Evolutionary conservation across 1,140 invertebrate genomes (phyloP), one percentile per base, ranked within the genome.

Genomic region (Eciton burchellii): DNA sequence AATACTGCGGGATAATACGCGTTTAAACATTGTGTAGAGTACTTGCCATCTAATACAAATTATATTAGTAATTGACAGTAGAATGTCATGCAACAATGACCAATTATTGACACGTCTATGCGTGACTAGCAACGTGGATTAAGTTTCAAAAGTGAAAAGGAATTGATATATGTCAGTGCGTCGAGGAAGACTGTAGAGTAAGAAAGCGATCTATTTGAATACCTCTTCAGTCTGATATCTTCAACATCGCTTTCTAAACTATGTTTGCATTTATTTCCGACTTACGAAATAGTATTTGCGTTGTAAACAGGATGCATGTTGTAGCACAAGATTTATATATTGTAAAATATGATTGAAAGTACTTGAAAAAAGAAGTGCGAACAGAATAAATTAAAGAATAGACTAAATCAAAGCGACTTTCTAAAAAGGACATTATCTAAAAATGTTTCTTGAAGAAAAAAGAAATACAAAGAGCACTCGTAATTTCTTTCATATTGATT

Each of bases 81-180:
- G 47, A 21, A 14, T 11, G 47, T 56, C 62, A 43, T 21, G 47
- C 35, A 43, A 49, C 19, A 21, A 3, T 43, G 63, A 57, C 21
- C 26, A 1, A 77, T 76, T 68, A 68, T 68, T 76, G 16, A 76
- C 29, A 47, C 12, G 16, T 54, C 1, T 14, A 11, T 54, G 49
- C 54, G 47, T 19, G 74, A 45, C 8, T 41, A 3, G 26, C 62
- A 29, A 19, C 29, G 11, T 29, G 24, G 43, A 79, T 79, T 76
- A 57, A 35, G 24, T 57, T 70, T 68, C 63, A 79, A 79, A 79
- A 79, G 74, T 79, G 74, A 79, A 79, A 79, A 68, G 49, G 12
- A 49, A 56, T 43, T 43, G 62, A 21, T 65, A 41, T n/a, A n/a
- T 66, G 29, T 54, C 21, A 16, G 21, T 24, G 74, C 49, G 11